Percentiles rank a stretch among this genome's conserved stretches.
Evolutionary conservation across 2,797 vertebrate genomes (phyloP).

Genomic region (Vultur gryphus): DNA sequence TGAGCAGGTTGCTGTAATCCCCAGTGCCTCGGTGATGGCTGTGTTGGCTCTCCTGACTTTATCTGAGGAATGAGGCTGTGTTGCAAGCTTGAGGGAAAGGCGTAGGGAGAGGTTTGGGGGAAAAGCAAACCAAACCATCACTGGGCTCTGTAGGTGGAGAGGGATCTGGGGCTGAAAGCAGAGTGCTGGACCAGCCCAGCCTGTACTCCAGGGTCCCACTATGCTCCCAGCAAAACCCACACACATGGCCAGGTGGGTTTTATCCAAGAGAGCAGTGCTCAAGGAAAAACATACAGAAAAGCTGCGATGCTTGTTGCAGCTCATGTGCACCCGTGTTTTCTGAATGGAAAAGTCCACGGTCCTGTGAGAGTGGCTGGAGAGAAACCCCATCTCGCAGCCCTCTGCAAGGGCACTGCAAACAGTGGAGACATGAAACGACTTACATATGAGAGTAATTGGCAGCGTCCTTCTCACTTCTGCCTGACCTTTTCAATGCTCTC

Average conservation of each 20-base stretch:
- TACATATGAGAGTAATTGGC: background rate
- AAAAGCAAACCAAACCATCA: background rate
- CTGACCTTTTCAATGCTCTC: background rate
- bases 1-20: background rate
- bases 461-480: background rate
- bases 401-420: background rate
- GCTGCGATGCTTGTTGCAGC: background rate
- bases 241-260: background rate
- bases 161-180: background rate
- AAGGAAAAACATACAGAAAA: background rate
- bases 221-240: background rate
- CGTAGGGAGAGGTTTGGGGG: background rate
- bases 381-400: background rate
- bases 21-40: fast-evolving
- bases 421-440: background rate
- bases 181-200: background rate
- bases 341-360: background rate
- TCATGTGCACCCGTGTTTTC: background rate
- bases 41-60: background rate
- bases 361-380: background rate
- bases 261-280: background rate
- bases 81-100: background rate
- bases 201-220: background rate
- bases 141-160: background rate
- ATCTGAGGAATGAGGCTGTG: background rate